These are phyloP conservation scores for Erpornis zantholeuca DNA, from an alignment of 2,113 vertebrate species.

Conservation along the genomic window DNA sequence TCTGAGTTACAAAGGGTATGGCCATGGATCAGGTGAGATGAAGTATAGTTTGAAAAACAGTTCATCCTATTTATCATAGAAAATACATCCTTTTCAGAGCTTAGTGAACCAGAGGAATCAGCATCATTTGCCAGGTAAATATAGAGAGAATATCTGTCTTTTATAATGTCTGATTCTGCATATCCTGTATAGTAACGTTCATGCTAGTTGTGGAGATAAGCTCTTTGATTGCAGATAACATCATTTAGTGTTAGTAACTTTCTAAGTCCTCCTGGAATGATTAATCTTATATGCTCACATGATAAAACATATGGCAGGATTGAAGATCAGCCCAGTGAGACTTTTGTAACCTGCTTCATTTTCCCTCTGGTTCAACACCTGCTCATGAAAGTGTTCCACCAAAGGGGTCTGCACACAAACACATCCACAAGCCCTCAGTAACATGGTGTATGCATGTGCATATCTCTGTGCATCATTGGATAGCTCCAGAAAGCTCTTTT, in stretches of 20 bases:
- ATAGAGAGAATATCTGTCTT: neutral
- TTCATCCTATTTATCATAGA: neutral
- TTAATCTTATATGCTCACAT: neutral
- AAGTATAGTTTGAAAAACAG: neutral
- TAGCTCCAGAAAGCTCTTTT: neutral
- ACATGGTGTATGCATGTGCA: neutral
- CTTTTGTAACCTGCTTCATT: neutral
- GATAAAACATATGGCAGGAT: neutral
- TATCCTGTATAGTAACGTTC: neutral
- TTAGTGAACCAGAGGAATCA: neutral
- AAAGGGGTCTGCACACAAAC: neutral
- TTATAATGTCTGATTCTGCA: neutral
- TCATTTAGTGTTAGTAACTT: neutral
- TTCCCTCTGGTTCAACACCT: neutral
- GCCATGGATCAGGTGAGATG: neutral
- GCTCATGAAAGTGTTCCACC: neutral
- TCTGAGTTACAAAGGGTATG: neutral
- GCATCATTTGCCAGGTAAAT: neutral
- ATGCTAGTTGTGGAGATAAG: neutral
- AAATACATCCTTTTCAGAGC: neutral
- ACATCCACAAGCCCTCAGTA: neutral
- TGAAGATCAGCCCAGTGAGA: neutral
- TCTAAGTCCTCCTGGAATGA: neutral
- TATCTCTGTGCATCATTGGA: neutral
- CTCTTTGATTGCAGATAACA: neutral